Evolutionary conservation across 2,888 invertebrate genomes (phyloP).

Genomic region (Mamestra brassicae): DNA sequence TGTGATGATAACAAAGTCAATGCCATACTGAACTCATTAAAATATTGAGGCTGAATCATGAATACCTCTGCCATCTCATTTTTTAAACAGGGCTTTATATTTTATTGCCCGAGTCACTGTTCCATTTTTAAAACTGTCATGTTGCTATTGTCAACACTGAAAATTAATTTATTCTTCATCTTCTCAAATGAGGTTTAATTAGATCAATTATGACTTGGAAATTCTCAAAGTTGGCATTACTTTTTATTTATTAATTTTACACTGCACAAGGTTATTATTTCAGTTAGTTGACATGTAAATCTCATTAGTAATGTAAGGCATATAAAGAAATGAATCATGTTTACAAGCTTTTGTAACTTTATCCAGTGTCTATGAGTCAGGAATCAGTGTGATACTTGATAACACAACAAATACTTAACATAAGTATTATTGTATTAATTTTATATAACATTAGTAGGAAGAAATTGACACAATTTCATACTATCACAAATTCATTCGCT

Average conservation of each 20-base stretch:
- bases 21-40: constrained; percentile 43
- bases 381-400: background rate
- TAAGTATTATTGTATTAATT: background rate
- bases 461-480: constrained; percentile 18
- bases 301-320: background rate
- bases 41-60: constrained; percentile 36
- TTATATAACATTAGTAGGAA: background rate
- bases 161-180: background rate
- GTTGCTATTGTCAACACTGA: background rate
- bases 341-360: background rate
- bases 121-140: constrained; percentile 13
- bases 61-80: background rate
- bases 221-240: background rate
- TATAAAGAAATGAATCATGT: background rate
- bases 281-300: background rate
- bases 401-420: background rate
- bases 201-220: background rate
- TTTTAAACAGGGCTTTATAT: constrained; percentile 8
- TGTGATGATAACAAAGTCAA: constrained; percentile 54
- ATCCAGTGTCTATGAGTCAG: background rate
- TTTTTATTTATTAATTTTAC: background rate
- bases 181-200: constrained; percentile 6
- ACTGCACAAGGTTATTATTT: background rate
- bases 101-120: constrained; percentile 14
- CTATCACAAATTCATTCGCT: constrained; percentile 27